Percentiles rank a stretch among this genome's conserved stretches.
Evolutionary conservation across 2,113 vertebrate species (phyloP).

Genomic region (Cololabis saira): DNA sequence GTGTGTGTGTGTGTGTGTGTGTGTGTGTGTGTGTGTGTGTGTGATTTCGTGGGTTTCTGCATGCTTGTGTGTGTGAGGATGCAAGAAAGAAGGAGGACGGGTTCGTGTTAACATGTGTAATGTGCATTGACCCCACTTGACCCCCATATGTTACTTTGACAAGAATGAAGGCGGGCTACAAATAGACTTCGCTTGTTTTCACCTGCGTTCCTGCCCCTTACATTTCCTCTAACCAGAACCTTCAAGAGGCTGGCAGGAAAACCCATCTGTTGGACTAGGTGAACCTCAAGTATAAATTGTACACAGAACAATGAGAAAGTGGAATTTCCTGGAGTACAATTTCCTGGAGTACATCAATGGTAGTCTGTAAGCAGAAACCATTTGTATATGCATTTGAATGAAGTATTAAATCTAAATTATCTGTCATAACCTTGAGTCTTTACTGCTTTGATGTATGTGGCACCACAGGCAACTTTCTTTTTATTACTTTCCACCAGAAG

Average conservation of each 20-base stretch:
- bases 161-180: conserved; percentile 49
- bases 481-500: background rate
- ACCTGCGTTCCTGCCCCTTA: conserved; percentile 35
- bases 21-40: conserved; percentile 16
- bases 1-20: conserved; percentile 31
- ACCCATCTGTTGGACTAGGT: conserved; percentile 58
- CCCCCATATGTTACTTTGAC: conserved; percentile 71
- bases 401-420: background rate
- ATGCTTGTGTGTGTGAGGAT: conserved; percentile 15
- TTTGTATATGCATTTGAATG: conserved; percentile 5
- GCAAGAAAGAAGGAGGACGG: conserved; percentile 16
- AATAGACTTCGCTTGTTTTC: conserved; percentile 48
- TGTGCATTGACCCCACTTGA: conserved; percentile 69
- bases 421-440: conserved; percentile 14
- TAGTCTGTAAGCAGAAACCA: background rate
- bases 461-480: conserved; percentile 27
- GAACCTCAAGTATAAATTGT: background rate
- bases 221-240: conserved; percentile 45
- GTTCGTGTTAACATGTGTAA: conserved; percentile 60
- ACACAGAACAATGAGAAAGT: background rate
- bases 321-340: conserved; percentile 3
- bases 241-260: conserved; percentile 11
- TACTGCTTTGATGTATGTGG: conserved; percentile 16
- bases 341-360: background rate
- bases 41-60: conserved; percentile 28